These are phyloP conservation scores for Lineus longissimus DNA, from an alignment of 1,140 invertebrate genomes.

Conservation along the genomic window DNA sequence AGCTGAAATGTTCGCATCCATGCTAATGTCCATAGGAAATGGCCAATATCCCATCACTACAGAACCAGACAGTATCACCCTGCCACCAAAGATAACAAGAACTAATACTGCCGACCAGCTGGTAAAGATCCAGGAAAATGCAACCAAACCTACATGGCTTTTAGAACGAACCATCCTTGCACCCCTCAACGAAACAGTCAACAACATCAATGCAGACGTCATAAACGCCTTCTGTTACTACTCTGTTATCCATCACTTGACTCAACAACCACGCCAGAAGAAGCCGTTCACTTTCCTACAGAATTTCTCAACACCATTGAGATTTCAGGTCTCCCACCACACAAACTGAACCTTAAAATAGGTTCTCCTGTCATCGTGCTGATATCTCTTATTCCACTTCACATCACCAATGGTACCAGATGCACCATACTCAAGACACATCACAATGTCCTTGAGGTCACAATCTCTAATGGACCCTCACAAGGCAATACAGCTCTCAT, in stretches of 20 bases:
- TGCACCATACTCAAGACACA: slow-evolving; percentile 2
- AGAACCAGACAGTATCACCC: slow-evolving; percentile 12
- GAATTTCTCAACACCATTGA: slow-evolving; percentile 42
- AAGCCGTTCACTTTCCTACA: slow-evolving; percentile 25
- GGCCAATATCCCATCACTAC: neutral
- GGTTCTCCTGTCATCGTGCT: slow-evolving; percentile 49
- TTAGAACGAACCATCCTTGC: too few relatives aligned
- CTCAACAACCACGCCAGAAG: neutral
- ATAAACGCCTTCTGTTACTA: too few relatives aligned
- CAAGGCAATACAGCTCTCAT: slow-evolving; percentile 42
- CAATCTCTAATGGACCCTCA: slow-evolving; percentile 48
- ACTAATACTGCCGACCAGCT: too few relatives aligned
- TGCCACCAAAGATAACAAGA: too few relatives aligned
- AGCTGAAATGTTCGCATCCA: neutral
- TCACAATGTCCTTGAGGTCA: slow-evolving; percentile 45
- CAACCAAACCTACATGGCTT: too few relatives aligned
- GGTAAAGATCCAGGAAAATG: too few relatives aligned
- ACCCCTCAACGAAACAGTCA: too few relatives aligned
- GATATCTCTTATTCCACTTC: slow-evolving; percentile 52
- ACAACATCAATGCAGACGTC: too few relatives aligned
- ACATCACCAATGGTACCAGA: slow-evolving; percentile 15
- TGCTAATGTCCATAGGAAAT: neutral
- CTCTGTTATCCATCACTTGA: too few relatives aligned
- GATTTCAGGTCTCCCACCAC: slow-evolving; percentile 26
- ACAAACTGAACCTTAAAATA: slow-evolving; percentile 30